Base-by-base conservation (phyloP, 2,888 invertebrate genomes). In the Aproaerema taeniolella region DNA sequence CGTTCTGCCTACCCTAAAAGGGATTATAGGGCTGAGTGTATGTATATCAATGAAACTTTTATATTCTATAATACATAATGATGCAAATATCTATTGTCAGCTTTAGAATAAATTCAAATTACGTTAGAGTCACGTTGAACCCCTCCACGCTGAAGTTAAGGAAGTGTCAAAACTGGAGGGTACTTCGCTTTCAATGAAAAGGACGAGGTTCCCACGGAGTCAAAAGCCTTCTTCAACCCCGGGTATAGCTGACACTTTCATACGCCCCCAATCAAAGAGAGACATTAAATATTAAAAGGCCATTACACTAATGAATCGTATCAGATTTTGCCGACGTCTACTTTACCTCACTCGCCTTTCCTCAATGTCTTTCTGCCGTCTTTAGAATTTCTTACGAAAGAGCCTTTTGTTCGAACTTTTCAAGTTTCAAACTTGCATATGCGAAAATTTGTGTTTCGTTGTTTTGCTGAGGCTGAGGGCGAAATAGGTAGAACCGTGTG, bases 231-330 rank as follows among this genome's bases (percentile, higher is more conserved):
- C 54, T 39, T 29, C 36, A 37, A 25, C 58, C 72, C 65, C 51
- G 59, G 70, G 68, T 60, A 66, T 65, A 59, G 62, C 68, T 71
- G 67, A 75, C 81, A 78, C 76, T 74, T 74, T 62, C 73, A 62
- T 61, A 68, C 64, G 56, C 65, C 73, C 68, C 70, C 78, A 82
- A 87, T 87, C 85, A 86, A 81, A 82, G 75, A 67, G 49, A 53
- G 52, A 52, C 67, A 53, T 86, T 70, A 82, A 83, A 81, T 79
- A 87, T 87, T 87, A 81, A 87, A 80, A 81, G 76, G 67, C 81
- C 85, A 76, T 87, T 86, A 79, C 69, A 67, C 70, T 86, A 87
- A 87, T 87, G 87, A 87, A 87, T 82, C 87, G 80, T 87, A 87
- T 87, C 87, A 81, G 87, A 83, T 85, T 79, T 70, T 66, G 59